phyloP scores from a whole-genome alignment of 1,140 invertebrate species.

The Solenopsis fugax region DNA sequence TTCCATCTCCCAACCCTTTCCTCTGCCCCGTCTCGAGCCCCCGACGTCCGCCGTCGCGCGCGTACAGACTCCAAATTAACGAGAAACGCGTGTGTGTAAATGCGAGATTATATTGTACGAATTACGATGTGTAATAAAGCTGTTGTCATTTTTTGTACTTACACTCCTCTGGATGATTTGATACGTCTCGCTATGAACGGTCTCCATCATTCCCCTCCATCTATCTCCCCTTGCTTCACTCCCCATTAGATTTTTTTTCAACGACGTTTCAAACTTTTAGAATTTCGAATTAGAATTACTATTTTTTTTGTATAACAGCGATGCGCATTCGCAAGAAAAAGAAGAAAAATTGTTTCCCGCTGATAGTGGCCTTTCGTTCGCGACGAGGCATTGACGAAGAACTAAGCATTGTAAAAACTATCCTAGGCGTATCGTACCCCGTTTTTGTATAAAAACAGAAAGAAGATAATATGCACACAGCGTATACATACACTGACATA shows the following conservation, averaged over 20 bases:
- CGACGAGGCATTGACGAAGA: constrained; percentile 66
- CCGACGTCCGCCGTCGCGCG: constrained; percentile 45
- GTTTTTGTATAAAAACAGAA: constrained; percentile 80
- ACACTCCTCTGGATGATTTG: constrained; percentile 77
- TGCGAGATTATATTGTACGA: constrained; percentile 76
- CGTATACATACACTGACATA: constrained; percentile 64
- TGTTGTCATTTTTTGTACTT: constrained; percentile 84
- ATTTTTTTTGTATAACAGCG: not conserved
- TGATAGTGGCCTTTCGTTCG: constrained; percentile 68
- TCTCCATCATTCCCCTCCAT: not conserved
- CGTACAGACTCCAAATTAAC: constrained; percentile 61
- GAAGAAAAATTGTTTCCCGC: constrained; percentile 15
- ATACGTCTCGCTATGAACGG: constrained; percentile 70
- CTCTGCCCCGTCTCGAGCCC: not conserved
- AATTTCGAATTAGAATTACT: constrained; percentile 16
- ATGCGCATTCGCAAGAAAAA: constrained; percentile 14
- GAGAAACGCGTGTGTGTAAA: constrained; percentile 76
- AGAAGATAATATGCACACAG: constrained; percentile 61
- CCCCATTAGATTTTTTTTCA: constrained; percentile 5
- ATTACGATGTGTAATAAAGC: constrained; percentile 81
- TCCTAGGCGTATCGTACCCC: constrained; percentile 66
- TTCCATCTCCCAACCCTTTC: constrained; percentile 11
- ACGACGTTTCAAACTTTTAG: not conserved
- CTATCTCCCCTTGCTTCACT: not conserved
- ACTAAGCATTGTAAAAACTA: constrained; percentile 82